phyloP scores from a whole-genome alignment of 2,797 vertebrate genomes.

The Agapornis canus region DNA sequence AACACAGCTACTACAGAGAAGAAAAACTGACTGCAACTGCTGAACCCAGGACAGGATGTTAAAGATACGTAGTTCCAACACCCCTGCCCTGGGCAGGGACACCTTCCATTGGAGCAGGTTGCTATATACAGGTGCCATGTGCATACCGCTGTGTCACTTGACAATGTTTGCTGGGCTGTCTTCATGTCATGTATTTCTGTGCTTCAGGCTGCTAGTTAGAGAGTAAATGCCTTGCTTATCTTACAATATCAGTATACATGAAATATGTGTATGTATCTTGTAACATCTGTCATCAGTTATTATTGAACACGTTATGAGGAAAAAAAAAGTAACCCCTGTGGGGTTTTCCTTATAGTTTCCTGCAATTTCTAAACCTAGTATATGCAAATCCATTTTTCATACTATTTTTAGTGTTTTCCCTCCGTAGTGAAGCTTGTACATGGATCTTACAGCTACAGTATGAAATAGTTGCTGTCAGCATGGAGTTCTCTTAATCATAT shows the following conservation, averaged over 20 bases:
- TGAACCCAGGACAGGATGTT: too few relatives aligned
- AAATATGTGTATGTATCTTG: neutral
- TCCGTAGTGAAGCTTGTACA: neutral
- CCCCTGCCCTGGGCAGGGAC: neutral
- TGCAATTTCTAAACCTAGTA: neutral
- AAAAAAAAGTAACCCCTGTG: neutral
- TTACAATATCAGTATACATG: neutral
- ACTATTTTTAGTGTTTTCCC: neutral
- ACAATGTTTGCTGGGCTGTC: neutral
- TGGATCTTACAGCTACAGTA: neutral
- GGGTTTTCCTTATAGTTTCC: fast-evolving
- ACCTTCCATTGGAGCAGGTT: neutral
- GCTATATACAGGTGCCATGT: neutral
- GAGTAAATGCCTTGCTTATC: too few relatives aligned
- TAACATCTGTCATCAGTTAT: neutral
- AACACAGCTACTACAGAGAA: too few relatives aligned
- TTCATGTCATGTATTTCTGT: neutral
- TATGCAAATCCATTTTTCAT: neutral
- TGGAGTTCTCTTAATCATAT: neutral
- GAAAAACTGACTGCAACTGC: too few relatives aligned
- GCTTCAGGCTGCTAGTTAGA: neutral
- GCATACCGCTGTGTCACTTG: neutral
- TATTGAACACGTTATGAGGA: neutral
- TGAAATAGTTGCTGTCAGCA: neutral
- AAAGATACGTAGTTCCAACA: neutral